phyloP scores from a whole-genome alignment of 1,140 invertebrate genomes.

The Olivierus martensii region DNA sequence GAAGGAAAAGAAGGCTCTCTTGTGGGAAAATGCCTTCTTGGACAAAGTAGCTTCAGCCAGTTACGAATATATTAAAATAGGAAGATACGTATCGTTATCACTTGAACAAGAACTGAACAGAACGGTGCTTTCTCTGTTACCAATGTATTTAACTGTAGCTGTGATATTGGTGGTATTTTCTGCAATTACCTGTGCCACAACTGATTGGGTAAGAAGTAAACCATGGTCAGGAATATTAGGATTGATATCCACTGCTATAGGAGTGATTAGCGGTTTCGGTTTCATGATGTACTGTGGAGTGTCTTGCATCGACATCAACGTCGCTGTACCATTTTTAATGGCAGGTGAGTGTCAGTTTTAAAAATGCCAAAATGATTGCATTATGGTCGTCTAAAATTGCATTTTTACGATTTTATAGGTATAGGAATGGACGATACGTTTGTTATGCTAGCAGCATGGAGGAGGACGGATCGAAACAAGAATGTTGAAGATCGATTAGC shows the following conservation, averaged over 20 bases:
- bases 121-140: slow-evolving; percentile 71
- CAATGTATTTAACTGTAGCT: slow-evolving; percentile 74
- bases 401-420: slow-evolving; percentile 39
- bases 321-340: slow-evolving; percentile 86
- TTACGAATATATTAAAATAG: slow-evolving; percentile 65
- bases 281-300: slow-evolving; percentile 75
- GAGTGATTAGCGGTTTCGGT: slow-evolving; percentile 76
- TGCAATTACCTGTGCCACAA: slow-evolving; percentile 53
- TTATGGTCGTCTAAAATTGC: no score
- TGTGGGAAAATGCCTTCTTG: slow-evolving; percentile 74
- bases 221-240: slow-evolving; percentile 81
- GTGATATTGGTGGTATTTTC: slow-evolving; percentile 50
- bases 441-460: slow-evolving; percentile 87
- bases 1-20: slow-evolving; percentile 59
- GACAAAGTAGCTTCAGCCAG: slow-evolving; percentile 51
- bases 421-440: slow-evolving; percentile 95
- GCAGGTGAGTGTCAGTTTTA: slow-evolving; percentile 74
- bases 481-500: slow-evolving; percentile 73
- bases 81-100: slow-evolving; percentile 68
- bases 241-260: slow-evolving; percentile 76
- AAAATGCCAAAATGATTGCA: no score
- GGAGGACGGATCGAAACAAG: slow-evolving; percentile 60
- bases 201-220: slow-evolving; percentile 72
- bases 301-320: slow-evolving; percentile 87
- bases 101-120: slow-evolving; percentile 74